A percentile compares a stretch with the other conserved stretches of the same genome.
Conservation (phyloP, 53 echinoderm and acorn worm species). For the Stichopus horrens region DNA sequence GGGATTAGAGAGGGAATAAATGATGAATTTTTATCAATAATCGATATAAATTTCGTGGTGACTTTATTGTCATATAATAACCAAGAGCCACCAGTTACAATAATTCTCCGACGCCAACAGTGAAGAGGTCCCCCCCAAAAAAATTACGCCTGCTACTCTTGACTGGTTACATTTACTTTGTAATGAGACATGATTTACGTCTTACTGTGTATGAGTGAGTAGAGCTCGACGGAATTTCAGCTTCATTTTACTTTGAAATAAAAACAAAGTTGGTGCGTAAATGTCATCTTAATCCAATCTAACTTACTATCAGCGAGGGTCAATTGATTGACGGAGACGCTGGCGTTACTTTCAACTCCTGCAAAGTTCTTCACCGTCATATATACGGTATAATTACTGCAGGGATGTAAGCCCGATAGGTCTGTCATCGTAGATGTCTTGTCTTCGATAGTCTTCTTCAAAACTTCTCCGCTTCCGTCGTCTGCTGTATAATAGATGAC, state of each 20-base stretch:
- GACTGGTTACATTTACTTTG: too few species aligned
- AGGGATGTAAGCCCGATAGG: neutral
- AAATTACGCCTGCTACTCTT: too few species aligned
- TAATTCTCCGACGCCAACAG: too few species aligned
- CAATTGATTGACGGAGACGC: neutral
- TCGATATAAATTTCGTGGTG: too few species aligned
- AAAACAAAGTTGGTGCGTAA: neutral
- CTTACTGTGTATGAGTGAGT: too few species aligned
- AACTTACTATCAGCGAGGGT: neutral
- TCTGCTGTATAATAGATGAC: slow-evolving; percentile 3
- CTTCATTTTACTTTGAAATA: too few species aligned
- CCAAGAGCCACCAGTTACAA: too few species aligned
- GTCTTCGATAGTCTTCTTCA: neutral
- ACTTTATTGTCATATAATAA: too few species aligned
- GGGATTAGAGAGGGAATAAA: neutral
- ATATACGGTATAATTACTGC: slow-evolving; percentile 1
- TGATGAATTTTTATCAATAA: too few species aligned
- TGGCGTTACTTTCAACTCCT: slow-evolving; percentile 5
- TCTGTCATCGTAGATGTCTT: neutral
- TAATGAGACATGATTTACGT: too few species aligned
- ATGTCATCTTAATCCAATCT: neutral
- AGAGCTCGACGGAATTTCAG: too few species aligned
- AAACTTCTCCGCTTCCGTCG: neutral
- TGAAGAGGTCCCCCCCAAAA: too few species aligned
- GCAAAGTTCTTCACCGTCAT: slow-evolving; percentile 16